Conservation (phyloP, 2,797 vertebrate genomes). For the Moxostoma hubbsi region DNA sequence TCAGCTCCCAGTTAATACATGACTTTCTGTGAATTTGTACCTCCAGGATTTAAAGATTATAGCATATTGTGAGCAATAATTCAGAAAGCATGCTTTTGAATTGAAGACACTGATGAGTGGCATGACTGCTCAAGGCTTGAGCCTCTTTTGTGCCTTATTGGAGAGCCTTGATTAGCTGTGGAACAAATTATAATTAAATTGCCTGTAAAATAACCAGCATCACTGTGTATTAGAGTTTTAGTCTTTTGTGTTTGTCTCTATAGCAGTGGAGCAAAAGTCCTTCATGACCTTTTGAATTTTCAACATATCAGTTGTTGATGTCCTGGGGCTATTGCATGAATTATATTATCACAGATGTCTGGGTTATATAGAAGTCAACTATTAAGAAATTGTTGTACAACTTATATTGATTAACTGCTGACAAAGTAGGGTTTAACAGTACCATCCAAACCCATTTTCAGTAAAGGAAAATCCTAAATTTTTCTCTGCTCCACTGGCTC, state of each 20-base stretch:
- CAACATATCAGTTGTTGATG: background rate
- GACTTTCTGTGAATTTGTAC: conserved; percentile 3
- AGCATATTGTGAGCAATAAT: background rate
- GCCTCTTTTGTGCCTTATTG: background rate
- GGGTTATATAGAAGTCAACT: background rate
- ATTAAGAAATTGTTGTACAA: conserved; percentile 16
- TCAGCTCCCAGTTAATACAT: background rate
- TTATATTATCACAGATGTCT: background rate
- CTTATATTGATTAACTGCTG: conserved; percentile 1
- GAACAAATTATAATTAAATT: conserved; percentile 19
- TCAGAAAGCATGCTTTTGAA: background rate
- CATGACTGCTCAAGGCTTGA: background rate
- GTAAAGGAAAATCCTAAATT: conserved; percentile 68
- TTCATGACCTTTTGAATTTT: conserved; percentile 4
- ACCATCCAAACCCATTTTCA: conserved; percentile 61
- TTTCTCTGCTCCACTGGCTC: conserved; percentile 66
- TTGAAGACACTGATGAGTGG: background rate
- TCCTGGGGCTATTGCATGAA: background rate
- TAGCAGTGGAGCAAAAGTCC: background rate
- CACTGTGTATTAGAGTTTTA: conserved; percentile 9
- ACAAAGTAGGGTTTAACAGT: conserved; percentile 10
- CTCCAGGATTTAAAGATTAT: background rate
- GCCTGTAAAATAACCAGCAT: background rate
- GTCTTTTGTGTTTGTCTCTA: background rate
- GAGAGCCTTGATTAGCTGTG: background rate